Percentiles rank a stretch among this genome's conserved stretches.
These are phyloP conservation scores for Mastomys coucha DNA, from an alignment of 2,113 vertebrate species.

Conservation along the genomic window DNA sequence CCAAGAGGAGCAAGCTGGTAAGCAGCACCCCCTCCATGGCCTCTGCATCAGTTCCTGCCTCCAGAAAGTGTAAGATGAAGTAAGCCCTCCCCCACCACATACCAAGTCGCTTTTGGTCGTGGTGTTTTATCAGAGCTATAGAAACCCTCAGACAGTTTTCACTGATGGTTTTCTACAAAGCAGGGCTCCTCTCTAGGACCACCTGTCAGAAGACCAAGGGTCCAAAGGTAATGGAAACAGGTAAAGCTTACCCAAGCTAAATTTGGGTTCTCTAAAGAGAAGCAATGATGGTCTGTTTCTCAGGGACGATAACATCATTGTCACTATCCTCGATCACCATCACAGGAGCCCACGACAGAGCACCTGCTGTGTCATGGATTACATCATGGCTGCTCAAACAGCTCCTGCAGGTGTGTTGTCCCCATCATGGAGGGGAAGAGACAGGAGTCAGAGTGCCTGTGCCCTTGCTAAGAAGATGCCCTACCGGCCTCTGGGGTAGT, in stretches of 20 bases:
- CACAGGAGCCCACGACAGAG: background rate
- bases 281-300: background rate
- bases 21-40: background rate
- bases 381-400: background rate
- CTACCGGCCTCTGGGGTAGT: background rate
- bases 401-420: background rate
- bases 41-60: background rate
- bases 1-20: background rate
- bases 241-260: background rate
- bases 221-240: background rate
- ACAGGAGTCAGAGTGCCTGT: background rate
- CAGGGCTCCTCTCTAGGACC: background rate
- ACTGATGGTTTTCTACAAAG: slow-evolving; percentile 15
- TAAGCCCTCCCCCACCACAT: too few relatives aligned
- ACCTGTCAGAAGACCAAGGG: background rate
- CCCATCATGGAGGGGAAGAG: background rate
- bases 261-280: background rate
- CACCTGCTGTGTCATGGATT: background rate
- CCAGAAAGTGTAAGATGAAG: background rate
- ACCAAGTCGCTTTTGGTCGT: background rate
- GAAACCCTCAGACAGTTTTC: background rate
- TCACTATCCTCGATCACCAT: background rate
- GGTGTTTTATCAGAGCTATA: too few relatives aligned
- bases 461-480: background rate
- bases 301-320: background rate